Evolutionary conservation across 2,113 vertebrate species (phyloP).

Genomic region (Bagarius yarrelli): DNA sequence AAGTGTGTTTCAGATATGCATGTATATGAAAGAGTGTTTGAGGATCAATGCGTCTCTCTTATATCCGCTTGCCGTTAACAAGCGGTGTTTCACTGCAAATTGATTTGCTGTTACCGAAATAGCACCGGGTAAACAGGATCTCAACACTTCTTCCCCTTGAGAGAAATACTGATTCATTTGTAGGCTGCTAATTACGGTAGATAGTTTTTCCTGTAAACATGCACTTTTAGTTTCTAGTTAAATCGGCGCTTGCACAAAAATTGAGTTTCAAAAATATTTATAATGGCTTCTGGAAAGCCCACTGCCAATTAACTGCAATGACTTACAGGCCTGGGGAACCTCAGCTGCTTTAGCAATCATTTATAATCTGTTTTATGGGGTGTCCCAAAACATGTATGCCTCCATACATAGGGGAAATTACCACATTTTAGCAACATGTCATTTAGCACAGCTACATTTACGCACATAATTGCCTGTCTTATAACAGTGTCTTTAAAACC

Average conservation of each 20-base stretch:
- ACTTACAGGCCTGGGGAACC: too few relatives aligned
- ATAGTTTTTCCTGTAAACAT: conserved; percentile 15
- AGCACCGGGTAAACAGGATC: conserved; percentile 47
- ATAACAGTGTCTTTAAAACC: too few relatives aligned
- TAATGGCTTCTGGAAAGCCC: background rate
- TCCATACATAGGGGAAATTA: too few relatives aligned
- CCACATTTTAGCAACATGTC: too few relatives aligned
- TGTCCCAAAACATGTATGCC: too few relatives aligned
- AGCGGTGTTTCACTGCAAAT: conserved; percentile 47
- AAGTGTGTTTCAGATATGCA: background rate
- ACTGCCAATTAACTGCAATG: background rate
- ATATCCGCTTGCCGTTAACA: conserved; percentile 30
- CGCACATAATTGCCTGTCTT: too few relatives aligned
- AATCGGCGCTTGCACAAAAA: conserved; percentile 11
- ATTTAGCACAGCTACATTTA: too few relatives aligned
- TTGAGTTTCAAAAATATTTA: conserved; percentile 44
- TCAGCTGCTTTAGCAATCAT: background rate
- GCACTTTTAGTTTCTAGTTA: conserved; percentile 32
- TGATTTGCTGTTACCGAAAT: conserved; percentile 48
- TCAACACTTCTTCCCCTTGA: conserved; percentile 25
- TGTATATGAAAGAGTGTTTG: conserved; percentile 8
- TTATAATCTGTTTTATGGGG: background rate
- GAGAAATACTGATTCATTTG: conserved; percentile 43
- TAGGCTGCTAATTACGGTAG: conserved; percentile 46
- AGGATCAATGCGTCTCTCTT: conserved; percentile 38